A percentile compares a stretch with the other conserved stretches of the same genome.
phyloP scores from a whole-genome alignment of 2,113 vertebrate species.

The Perognathus longimembris region DNA sequence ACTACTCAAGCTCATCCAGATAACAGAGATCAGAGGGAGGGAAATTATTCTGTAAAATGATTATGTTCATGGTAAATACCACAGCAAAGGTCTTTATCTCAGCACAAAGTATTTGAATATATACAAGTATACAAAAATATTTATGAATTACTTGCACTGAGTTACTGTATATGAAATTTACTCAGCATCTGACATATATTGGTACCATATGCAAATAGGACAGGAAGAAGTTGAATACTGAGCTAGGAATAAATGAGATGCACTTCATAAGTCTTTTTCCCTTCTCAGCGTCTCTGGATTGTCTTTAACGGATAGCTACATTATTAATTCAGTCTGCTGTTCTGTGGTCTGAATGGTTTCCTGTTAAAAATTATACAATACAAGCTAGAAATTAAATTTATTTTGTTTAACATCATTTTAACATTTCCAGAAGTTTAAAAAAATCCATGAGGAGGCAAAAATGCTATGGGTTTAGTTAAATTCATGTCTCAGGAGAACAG shows the following conservation, averaged over 20 bases:
- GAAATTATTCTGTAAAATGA: neutral
- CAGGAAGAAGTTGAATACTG: neutral
- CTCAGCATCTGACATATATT: neutral
- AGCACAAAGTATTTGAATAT: neutral
- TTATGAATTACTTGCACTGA: slow-evolving; percentile 12
- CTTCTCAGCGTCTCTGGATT: neutral
- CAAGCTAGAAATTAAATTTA: neutral
- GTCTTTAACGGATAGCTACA: neutral
- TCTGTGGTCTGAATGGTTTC: neutral
- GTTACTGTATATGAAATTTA: neutral
- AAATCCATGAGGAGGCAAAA: neutral
- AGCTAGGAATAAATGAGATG: slow-evolving; percentile 23
- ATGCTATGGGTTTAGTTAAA: neutral
- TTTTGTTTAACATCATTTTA: neutral
- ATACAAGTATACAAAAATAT: neutral
- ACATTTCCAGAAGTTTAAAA: neutral
- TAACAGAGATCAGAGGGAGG: neutral
- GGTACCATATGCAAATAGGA: neutral
- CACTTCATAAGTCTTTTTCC: neutral
- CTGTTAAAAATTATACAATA: neutral
- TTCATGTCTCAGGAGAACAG: neutral
- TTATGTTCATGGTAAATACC: neutral
- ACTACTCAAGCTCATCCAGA: neutral
- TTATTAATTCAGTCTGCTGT: slow-evolving; percentile 5
- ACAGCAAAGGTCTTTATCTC: neutral